Base-by-base conservation (phyloP, 2,888 invertebrate species). In the Drosophila limbata region DNA sequence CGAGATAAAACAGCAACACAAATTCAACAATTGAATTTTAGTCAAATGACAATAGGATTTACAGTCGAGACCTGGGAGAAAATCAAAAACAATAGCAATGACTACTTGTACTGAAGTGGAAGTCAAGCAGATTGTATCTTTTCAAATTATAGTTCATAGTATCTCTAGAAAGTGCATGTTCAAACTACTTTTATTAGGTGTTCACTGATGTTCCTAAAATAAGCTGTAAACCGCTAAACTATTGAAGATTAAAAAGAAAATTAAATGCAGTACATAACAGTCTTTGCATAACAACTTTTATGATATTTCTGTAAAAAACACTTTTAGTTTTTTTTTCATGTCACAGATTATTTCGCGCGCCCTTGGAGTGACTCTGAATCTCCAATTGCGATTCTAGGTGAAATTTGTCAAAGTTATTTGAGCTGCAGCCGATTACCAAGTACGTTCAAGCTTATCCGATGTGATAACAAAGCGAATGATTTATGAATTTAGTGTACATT, bases 401-500 rank as follows among this genome's bases (percentile, higher is more conserved):
- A 48, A 31, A 28, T 28, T 48, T 31, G 45, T 21, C 15, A 51
- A 51, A 39, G 25, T 17, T 25, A 45, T 39, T 19, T 44, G 44
- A 47, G 21, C 35, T 15, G 33, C 19, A n/a, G 44, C 42, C 21
- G 31, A 31, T 10, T 31, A 10, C 31, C 31, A 15, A 42, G 33
- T 35, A 45, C 61, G 35, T 45, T 33, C 44, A 28, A 13, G 61
- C 53, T 63, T 64, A 64, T 64, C 57, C 50, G 66, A 56, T 42
- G 11, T 48, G 60, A 61, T 70, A 75, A 65, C 25, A 48, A 10
- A 37, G 37, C 61, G 25, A 45, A 57, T 74, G 67, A 62, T 71
- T 62, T 67, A 67, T 59, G 56, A 42, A 39, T 53, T 63, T 25
- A 45, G 45, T 35, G 37, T 37, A 53, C 11, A 42, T 37, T 25